Conservation (phyloP, 92 coral and sea anemone species). For the Parazoanthus darwini region DNA sequence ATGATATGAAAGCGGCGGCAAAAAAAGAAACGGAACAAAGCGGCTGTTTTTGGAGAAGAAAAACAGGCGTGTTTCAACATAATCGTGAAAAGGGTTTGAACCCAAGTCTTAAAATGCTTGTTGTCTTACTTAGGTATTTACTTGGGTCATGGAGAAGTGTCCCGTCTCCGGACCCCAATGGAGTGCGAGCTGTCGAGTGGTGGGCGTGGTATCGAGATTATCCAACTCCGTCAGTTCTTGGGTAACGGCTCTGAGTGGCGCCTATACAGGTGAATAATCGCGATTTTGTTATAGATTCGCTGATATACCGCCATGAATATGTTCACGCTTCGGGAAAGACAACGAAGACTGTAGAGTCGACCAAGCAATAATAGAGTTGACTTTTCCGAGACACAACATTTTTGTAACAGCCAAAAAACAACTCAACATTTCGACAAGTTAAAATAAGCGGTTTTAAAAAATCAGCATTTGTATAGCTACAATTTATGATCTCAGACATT, state of each 20-base stretch:
- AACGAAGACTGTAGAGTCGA: no score
- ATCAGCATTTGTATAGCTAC: no score
- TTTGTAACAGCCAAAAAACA: no score
- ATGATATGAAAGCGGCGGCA: no score
- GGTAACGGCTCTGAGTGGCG: slow-evolving; percentile 51
- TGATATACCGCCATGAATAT: background rate
- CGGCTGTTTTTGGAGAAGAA: background rate
- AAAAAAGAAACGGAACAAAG: background rate
- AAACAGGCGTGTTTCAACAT: background rate
- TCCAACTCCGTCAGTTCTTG: slow-evolving; percentile 59
- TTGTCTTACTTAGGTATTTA: slow-evolving; percentile 62
- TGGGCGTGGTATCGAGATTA: slow-evolving; percentile 57
- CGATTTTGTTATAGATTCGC: background rate
- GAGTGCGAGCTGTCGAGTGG: slow-evolving; percentile 71
- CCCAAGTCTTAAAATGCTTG: background rate
- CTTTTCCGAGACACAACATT: no score
- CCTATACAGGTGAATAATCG: slow-evolving; percentile 42
- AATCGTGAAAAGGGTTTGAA: background rate
- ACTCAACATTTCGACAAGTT: no score
- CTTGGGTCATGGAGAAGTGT: slow-evolving; percentile 62
- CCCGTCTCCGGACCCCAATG: slow-evolving; percentile 83
- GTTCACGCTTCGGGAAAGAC: no score
- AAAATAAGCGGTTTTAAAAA: no score
- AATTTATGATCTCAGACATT: no score
- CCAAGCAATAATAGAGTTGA: no score